Evolutionary conservation across 2,113 vertebrate genomes (phyloP).

Genomic region (Poeciliopsis retropinna): DNA sequence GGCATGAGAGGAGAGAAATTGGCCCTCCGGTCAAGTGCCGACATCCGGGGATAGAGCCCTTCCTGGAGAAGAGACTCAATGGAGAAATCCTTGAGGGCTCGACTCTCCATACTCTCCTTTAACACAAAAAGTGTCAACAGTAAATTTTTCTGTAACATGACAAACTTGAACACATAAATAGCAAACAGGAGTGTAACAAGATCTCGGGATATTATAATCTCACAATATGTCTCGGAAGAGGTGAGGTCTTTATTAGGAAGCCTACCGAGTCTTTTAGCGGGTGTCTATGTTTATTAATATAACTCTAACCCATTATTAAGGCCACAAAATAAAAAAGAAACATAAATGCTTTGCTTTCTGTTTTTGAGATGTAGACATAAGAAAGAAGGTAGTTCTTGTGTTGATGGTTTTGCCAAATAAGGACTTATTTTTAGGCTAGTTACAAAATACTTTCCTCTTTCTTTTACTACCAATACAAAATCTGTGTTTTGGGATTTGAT

Average conservation of each 20-base stretch:
- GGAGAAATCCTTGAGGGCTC: conserved; percentile 91
- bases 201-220: background rate
- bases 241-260: background rate
- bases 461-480: no score
- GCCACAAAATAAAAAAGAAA: background rate
- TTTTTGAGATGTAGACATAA: no score
- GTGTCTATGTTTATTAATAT: background rate
- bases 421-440: background rate
- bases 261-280: background rate
- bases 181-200: no score
- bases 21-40: conserved; percentile 85
- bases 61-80: conserved; percentile 95
- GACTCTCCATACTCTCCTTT: conserved; percentile 76
- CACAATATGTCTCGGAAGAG: background rate
- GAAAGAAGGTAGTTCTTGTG: background rate
- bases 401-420: background rate
- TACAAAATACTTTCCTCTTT: background rate
- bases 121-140: conserved; percentile 25
- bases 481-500: background rate
- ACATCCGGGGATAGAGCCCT: conserved; percentile 90
- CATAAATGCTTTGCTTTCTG: background rate
- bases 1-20: conserved; percentile 88
- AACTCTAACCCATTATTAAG: background rate
- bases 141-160: background rate
- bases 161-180: background rate